These are phyloP conservation scores for Potorous gilbertii DNA, from an alignment of 2,797 vertebrate genomes.

Conservation along the genomic window DNA sequence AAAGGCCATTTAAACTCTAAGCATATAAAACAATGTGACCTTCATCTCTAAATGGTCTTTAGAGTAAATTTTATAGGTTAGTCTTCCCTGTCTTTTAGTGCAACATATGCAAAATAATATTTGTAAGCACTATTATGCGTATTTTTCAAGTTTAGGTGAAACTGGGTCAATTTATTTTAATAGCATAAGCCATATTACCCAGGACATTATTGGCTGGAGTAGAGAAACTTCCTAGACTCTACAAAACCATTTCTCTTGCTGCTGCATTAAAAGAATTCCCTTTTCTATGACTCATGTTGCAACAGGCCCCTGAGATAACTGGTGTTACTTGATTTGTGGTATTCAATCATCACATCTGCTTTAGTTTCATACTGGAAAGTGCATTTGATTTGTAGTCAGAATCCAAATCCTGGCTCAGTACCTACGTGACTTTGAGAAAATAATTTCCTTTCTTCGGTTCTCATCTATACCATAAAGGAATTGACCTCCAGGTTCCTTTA, in stretches of 20 bases:
- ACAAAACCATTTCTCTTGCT: not conserved
- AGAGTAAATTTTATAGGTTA: not conserved
- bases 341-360: slow-evolving; percentile 9
- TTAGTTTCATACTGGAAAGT: slow-evolving; percentile 13
- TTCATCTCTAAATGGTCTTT: not conserved
- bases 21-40: not conserved
- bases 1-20: not conserved
- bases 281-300: not conserved
- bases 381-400: slow-evolving; percentile 30
- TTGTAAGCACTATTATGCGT: not conserved
- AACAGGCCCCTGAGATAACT: not conserved
- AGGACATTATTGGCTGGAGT: not conserved
- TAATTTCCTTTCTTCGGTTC: not conserved
- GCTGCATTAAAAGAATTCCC: not conserved
- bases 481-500: not conserved
- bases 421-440: not conserved
- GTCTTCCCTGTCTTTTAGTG: not conserved
- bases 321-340: slow-evolving; percentile 4
- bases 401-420: not conserved
- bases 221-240: slow-evolving; percentile 4
- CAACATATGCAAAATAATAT: not conserved
- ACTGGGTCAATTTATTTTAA: not conserved
- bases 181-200: not conserved
- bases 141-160: not conserved
- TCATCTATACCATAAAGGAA: not conserved